Evolutionary conservation across 1,140 invertebrate genomes (phyloP), one percentile per base, ranked within the genome.

Genomic region (Palaemon carinicauda): DNA sequence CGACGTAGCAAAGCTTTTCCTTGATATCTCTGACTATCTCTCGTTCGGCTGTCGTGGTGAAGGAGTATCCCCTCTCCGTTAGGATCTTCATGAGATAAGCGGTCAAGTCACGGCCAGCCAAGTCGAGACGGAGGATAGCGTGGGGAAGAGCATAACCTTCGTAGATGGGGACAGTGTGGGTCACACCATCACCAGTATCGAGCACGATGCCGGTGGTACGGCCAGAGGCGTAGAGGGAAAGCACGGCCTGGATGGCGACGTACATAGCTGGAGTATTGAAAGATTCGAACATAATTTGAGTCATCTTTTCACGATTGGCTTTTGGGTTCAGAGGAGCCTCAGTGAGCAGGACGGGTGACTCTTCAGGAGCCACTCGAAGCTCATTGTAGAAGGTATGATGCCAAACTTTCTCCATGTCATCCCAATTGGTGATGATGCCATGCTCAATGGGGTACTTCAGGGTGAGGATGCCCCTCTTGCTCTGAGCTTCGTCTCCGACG

Each of bases 341-440:
- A n/a, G 96, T 97, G 53, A 98, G 92, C 52, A 98, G 94, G 10
- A 98, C 96, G 69, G 96, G 96, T 90, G 98, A 96, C 90, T 98
- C 97, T 91, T 98, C 97, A 10, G 97, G 97, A 53, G 97, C 97
- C 83, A 98, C 97, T 92, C 97, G 96, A 89, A 99, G 93, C 97
- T 98, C 97, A 92, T 97, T 98, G 94, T 97, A 97, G 93, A 97
- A 98, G 89, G 96, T 96, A 92, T 98, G 96, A 92, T 98, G 97
- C 97, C 97, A 98, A 92, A 98, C 96, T 92, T 98, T 98, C 93
- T 98, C 97, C 97, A 98, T 98, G 92, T 98, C 97, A 91, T 98
- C 97, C 97, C 97, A 98, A 94, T 98, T 98, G 92, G 96, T 98
- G 91, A 98, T 96, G 92, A 98, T 97, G 90, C 96, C 97, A 93